These are phyloP conservation scores for Nautilus pompilius DNA, from an alignment of 1,140 invertebrate species.

Conservation along the genomic window DNA sequence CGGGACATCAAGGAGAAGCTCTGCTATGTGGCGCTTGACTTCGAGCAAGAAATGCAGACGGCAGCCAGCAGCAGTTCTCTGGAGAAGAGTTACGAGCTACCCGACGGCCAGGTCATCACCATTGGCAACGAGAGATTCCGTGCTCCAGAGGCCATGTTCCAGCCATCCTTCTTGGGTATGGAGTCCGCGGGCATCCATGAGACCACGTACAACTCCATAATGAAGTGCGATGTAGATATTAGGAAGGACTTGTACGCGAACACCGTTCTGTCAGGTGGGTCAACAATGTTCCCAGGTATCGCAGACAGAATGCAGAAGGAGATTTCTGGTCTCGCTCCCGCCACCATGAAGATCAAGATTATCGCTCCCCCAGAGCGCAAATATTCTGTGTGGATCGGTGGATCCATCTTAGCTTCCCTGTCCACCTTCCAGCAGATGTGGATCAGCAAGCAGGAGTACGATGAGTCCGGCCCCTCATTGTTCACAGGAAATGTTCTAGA, in stretches of 20 bases:
- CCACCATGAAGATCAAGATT: constrained; percentile 34
- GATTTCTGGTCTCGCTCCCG: constrained; percentile 23
- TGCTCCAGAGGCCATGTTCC: constrained; percentile 62
- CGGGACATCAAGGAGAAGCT: constrained; percentile 83
- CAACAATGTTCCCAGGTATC: constrained; percentile 79
- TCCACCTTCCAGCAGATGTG: constrained; percentile 67
- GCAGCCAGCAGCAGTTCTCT: constrained; percentile 67
- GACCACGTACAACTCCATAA: constrained; percentile 85
- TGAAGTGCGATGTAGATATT: constrained; percentile 67
- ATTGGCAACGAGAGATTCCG: constrained; percentile 96
- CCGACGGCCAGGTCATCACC: constrained; percentile 74
- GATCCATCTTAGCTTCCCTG: constrained; percentile 58
- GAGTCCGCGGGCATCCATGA: constrained; percentile 42
- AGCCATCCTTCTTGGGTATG: constrained; percentile 62
- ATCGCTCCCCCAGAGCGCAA: constrained; percentile 55
- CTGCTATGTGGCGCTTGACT: constrained; percentile 84
- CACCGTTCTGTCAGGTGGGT: constrained; percentile 87
- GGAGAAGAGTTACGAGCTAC: constrained; percentile 55
- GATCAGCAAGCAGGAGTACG: constrained; percentile 94
- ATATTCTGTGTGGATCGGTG: constrained; percentile 48
- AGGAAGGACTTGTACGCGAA: constrained; percentile 87
- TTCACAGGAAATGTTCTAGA: constrained; percentile 26
- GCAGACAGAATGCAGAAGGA: constrained; percentile 33
- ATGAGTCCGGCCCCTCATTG: constrained; percentile 88
- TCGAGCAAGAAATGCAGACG: constrained; percentile 82